Percentiles rank a stretch among this genome's conserved stretches.
These are phyloP conservation scores for Argentina silus DNA, from an alignment of 2,797 vertebrate species.

Conservation along the genomic window DNA sequence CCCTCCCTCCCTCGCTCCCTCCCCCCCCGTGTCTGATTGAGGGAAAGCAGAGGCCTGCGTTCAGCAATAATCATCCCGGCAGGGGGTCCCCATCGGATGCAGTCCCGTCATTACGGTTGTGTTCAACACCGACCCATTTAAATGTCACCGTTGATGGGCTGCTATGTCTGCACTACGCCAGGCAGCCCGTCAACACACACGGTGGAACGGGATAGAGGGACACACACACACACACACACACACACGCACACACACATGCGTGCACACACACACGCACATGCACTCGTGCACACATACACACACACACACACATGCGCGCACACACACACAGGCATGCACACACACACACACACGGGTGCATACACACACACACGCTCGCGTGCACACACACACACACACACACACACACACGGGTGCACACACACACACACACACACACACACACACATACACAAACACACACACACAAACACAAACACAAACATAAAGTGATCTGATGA, in stretches of 20 bases:
- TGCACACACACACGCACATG: too few relatives aligned
- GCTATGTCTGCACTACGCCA: slow-evolving; percentile 68
- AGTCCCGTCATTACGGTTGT: slow-evolving; percentile 90
- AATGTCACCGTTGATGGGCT: slow-evolving; percentile 89
- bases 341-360: too few relatives aligned
- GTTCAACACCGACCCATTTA: slow-evolving; percentile 93
- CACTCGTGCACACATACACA: too few relatives aligned
- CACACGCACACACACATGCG: too few relatives aligned
- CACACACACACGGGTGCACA: slow-evolving; percentile 32
- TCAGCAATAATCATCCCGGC: slow-evolving; percentile 88
- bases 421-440: slow-evolving; percentile 27
- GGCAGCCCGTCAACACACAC: slow-evolving; percentile 76
- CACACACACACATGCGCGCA: slow-evolving; percentile 10
- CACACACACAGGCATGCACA: slow-evolving; percentile 40
- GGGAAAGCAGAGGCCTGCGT: slow-evolving; percentile 77
- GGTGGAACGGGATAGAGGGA: slow-evolving; percentile 78
- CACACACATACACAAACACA: too few relatives aligned
- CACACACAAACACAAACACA: too few relatives aligned
- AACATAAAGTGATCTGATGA: slow-evolving; percentile 74
- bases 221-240: too few relatives aligned
- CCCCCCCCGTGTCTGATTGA: slow-evolving; percentile 74
- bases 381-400: too few relatives aligned
- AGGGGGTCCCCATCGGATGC: slow-evolving; percentile 85
- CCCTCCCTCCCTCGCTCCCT: slow-evolving; percentile 31
- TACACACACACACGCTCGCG: too few relatives aligned